Conservation (phyloP, 2,113 vertebrate genomes). For the Pelodiscus sinensis region DNA sequence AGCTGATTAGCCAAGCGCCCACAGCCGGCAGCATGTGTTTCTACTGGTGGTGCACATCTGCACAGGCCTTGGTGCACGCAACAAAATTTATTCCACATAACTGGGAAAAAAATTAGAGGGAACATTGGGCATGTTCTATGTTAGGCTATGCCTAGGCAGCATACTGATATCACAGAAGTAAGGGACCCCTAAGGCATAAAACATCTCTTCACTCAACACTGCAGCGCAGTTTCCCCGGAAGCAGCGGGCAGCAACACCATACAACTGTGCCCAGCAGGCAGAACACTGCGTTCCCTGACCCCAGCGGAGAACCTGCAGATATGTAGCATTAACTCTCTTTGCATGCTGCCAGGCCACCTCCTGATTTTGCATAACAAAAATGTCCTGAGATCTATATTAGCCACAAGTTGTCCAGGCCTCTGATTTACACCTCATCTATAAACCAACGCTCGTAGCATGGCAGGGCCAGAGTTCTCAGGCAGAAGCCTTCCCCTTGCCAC, state of each 20-base stretch:
- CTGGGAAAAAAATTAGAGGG: too few species aligned
- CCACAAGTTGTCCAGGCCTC: not conserved
- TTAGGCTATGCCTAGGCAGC: not conserved
- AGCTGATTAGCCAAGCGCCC: too few species aligned
- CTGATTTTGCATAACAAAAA: not conserved
- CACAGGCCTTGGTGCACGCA: too few species aligned
- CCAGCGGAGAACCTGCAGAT: not conserved
- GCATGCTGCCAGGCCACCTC: not conserved
- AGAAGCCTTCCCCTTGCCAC: not conserved
- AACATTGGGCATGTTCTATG: not conserved
- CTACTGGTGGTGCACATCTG: too few species aligned
- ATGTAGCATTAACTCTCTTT: not conserved
- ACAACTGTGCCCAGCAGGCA: not conserved
- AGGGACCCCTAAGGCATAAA: not conserved
- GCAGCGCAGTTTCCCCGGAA: not conserved
- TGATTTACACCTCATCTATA: not conserved
- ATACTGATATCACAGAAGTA: not conserved
- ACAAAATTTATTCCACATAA: too few species aligned
- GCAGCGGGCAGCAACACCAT: not conserved
- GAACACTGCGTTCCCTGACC: not conserved
- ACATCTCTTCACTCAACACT: not conserved
- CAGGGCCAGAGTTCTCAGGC: too few species aligned
- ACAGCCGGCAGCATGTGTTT: too few species aligned
- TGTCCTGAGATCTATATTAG: not conserved
- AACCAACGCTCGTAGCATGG: not conserved